These are phyloP conservation scores for Lochmaea capreae DNA, from an alignment of 2,888 invertebrate genomes.

Conservation along the genomic window DNA sequence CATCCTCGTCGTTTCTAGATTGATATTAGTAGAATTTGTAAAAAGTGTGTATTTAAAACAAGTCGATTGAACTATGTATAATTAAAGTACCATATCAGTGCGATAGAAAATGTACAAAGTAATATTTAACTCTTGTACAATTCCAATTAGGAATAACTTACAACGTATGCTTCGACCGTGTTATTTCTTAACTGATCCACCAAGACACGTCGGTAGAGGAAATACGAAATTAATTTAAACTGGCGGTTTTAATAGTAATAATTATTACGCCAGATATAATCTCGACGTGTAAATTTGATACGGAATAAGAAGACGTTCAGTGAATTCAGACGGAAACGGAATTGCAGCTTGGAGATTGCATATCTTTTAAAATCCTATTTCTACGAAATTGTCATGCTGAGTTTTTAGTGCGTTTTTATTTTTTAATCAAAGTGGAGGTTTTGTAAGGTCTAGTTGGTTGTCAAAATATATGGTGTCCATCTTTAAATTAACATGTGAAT, in stretches of 20 bases:
- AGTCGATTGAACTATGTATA: neutral
- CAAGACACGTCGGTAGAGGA: slow-evolving; percentile 10
- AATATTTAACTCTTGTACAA: neutral
- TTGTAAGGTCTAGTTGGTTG: too few species aligned
- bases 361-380: too few species aligned
- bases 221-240: slow-evolving; percentile 30
- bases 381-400: too few species aligned
- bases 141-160: neutral
- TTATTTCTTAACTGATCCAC: slow-evolving; percentile 17
- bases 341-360: neutral
- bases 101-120: neutral
- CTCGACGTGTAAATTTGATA: slow-evolving; percentile 21
- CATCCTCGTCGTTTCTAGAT: too few species aligned
- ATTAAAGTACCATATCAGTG: neutral
- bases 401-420: too few species aligned
- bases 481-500: too few species aligned
- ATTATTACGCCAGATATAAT: slow-evolving; percentile 27
- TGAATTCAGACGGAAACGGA: slow-evolving; percentile 18
- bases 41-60: too few species aligned
- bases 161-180: neutral
- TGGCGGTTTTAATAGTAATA: slow-evolving; percentile 26
- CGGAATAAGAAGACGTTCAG: slow-evolving; percentile 14
- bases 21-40: too few species aligned
- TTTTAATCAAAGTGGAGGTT: too few species aligned
- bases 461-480: too few species aligned